These are phyloP conservation scores for Papilio demoleus DNA, from an alignment of 2,888 invertebrate genomes.

Conservation along the genomic window DNA sequence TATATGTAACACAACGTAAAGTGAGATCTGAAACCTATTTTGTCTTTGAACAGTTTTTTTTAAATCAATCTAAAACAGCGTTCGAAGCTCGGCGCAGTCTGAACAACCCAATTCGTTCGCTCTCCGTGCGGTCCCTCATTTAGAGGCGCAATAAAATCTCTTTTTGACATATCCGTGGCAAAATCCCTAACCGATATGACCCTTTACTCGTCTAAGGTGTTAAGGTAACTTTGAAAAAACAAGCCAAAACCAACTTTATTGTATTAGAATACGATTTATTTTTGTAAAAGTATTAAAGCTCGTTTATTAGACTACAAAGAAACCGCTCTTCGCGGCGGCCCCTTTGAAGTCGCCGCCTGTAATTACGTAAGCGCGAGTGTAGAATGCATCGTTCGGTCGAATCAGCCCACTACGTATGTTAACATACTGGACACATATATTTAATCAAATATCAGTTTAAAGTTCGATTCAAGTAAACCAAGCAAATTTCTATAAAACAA, in stretches of 20 bases:
- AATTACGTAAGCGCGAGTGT: slow-evolving; percentile 61
- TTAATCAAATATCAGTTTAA: slow-evolving; percentile 33
- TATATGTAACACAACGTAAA: no score
- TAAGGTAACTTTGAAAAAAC: slow-evolving; percentile 61
- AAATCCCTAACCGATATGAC: slow-evolving; percentile 82
- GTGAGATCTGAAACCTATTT: no score
- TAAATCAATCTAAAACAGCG: slow-evolving; percentile 56
- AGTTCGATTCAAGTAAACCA: neutral
- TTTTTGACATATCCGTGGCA: slow-evolving; percentile 84
- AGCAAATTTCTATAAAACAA: neutral
- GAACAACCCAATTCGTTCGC: slow-evolving; percentile 70
- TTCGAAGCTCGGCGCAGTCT: slow-evolving; percentile 48
- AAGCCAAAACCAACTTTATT: slow-evolving; percentile 48
- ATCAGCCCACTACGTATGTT: slow-evolving; percentile 34
- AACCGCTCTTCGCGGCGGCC: slow-evolving; percentile 71
- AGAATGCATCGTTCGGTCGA: slow-evolving; percentile 41
- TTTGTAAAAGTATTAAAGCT: slow-evolving; percentile 48
- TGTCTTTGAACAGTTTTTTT: no score
- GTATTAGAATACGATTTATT: slow-evolving; percentile 34
- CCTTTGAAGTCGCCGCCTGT: slow-evolving; percentile 76
- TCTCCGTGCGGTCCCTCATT: slow-evolving; percentile 77
- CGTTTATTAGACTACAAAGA: slow-evolving; percentile 81
- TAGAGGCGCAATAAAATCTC: slow-evolving; percentile 80
- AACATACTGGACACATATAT: slow-evolving; percentile 34
- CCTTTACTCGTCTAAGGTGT: slow-evolving; percentile 79